Base-by-base conservation (phyloP, 2,113 vertebrate species). In the Canis aureus region DNA sequence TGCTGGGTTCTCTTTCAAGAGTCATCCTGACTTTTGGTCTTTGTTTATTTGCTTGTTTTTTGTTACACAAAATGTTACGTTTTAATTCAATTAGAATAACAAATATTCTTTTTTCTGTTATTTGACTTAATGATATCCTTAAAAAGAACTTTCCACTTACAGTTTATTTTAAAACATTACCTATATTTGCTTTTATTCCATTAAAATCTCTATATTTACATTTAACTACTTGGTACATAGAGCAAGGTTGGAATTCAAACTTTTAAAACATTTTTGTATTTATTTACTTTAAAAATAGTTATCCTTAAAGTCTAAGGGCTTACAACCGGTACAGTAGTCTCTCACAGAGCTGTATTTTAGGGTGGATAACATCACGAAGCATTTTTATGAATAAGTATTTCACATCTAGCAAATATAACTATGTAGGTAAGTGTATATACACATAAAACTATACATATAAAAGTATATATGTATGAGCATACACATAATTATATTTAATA, bases 21-120 rank as follows among this genome's bases (percentile, higher is more conserved):
- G 25, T 71, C 43, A 69, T 17, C 8, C 23, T 69, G 27, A n/a
- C 8, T 62, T 81, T 19, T 59, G 73, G 5, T 25, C 35, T 93
- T 90, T 69, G 55, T 49, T 76, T 86, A 35, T 84, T 60, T 80
- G 27, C 16, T 80, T 85, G 19, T 64, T 74, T 87, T 81, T 64
- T 64, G n/a, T 76, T 93, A 62, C 23, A 59, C 1, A 78, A 62
- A 81, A 89, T 69, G 29, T 88, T 87, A 60, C 43, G 19, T 81
- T 86, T 92, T 66, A 95, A 85, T 92, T 92, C 55, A 66, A 16
- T 85, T 89, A 67, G 71, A 74, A 94, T 49, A 69, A 80, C 79
- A 16, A 71, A 79, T 53, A 86, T 51, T n/a, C 23, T 43, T 6
- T 8, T 78, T 60, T 83, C n/a, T 95, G 2, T 64, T 89, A 59